These are phyloP conservation scores for Apostichopus californicus DNA, from an alignment of 35 echinoderm and acorn worm genomes.

Conservation along the genomic window DNA sequence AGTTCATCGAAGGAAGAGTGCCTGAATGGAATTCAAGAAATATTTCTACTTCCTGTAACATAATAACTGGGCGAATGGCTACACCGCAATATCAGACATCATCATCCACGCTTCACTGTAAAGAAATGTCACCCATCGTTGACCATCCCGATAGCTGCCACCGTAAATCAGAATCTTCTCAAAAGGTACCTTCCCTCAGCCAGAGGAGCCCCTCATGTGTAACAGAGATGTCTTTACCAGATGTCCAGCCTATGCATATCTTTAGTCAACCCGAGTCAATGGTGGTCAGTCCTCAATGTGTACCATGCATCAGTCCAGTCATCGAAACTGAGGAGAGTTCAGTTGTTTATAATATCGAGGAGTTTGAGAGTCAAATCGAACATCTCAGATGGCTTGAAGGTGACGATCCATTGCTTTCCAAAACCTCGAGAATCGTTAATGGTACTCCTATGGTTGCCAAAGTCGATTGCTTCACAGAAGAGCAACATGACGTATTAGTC, in stretches of 20 bases:
- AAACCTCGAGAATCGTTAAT: neutral
- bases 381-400: neutral
- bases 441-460: neutral
- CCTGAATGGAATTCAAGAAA: too few species aligned
- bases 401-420: neutral
- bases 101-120: neutral
- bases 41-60: too few species aligned
- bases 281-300: neutral
- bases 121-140: neutral
- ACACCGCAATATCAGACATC: too few species aligned
- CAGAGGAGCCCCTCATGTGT: conserved; percentile 5
- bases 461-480: neutral
- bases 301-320: neutral
- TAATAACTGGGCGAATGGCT: too few species aligned
- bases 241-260: neutral
- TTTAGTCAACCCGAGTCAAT: neutral
- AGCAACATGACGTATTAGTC: neutral
- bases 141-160: neutral
- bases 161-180: neutral
- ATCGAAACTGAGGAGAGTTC: neutral
- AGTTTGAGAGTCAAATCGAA: neutral
- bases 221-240: conserved; percentile 15
- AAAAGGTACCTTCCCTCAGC: neutral
- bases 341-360: neutral
- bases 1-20: too few species aligned